Evolutionary conservation across 2,113 vertebrate species (phyloP).

Genomic region (Sminthopsis crassicaudata): DNA sequence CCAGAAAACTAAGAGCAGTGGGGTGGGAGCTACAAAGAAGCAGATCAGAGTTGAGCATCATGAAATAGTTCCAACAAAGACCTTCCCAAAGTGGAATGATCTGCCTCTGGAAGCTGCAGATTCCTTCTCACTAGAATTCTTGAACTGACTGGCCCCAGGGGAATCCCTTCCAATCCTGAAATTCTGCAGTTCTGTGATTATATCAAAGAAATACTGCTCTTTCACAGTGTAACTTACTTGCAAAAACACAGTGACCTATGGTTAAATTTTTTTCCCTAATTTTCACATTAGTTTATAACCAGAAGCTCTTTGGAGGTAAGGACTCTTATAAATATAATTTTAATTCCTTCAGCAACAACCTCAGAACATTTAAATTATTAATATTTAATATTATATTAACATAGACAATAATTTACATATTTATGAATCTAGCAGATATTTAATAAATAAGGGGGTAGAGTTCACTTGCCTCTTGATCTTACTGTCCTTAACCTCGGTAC

Average conservation of each 20-base stretch:
- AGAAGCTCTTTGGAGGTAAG: neutral
- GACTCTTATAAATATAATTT: constrained; percentile 9
- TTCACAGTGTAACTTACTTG: neutral
- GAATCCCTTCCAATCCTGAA: neutral
- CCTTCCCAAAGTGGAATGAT: neutral
- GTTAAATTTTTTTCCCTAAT: neutral
- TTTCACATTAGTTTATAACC: neutral
- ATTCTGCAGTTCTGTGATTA: neutral
- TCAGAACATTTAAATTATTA: neutral
- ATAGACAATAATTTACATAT: neutral
- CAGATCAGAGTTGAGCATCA: neutral
- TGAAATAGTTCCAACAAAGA: neutral
- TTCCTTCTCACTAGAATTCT: neutral
- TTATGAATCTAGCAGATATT: neutral
- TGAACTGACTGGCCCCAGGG: neutral
- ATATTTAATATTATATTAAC: neutral
- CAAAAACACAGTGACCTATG: constrained; percentile 22
- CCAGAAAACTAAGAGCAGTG: neutral
- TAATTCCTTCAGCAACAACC: neutral
- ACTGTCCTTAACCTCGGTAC: neutral
- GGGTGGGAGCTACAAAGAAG: neutral
- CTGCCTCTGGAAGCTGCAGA: neutral
- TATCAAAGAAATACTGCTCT: neutral
- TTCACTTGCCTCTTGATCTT: neutral
- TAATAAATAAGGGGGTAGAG: neutral